phyloP scores from a whole-genome alignment of 2,113 vertebrate genomes.

The Ancistrus triradiatus region DNA sequence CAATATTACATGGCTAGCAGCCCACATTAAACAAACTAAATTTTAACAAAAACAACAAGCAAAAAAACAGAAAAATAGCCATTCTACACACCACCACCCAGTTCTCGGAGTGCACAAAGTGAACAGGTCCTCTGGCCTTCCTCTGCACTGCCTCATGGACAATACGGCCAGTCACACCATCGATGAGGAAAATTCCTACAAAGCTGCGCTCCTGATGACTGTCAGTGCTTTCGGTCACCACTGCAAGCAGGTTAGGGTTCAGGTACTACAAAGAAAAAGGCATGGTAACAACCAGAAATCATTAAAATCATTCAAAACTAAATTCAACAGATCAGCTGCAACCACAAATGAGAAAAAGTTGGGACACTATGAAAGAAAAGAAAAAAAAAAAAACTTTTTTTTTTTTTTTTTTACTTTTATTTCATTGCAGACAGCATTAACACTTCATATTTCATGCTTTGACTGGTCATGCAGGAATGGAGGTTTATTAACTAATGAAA shows the following conservation, averaged over 20 bases:
- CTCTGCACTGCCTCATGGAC: constrained; percentile 91
- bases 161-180: constrained; percentile 90
- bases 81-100: constrained; percentile 90
- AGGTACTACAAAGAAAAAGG: constrained; percentile 71
- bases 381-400: too few relatives aligned
- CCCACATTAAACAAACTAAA: not conserved
- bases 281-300: too few relatives aligned
- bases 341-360: too few relatives aligned
- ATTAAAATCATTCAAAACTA: not conserved
- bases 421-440: too few relatives aligned
- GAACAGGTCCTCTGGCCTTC: constrained; percentile 86
- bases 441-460: too few relatives aligned
- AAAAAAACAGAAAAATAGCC: not conserved
- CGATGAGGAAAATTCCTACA: constrained; percentile 84
- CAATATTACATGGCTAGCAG: not conserved
- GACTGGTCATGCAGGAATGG: too few relatives aligned
- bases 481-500: too few relatives aligned
- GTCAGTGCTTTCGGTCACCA: constrained; percentile 91
- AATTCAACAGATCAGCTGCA: too few relatives aligned
- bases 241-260: constrained; percentile 91
- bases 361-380: too few relatives aligned
- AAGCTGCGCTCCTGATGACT: constrained; percentile 87
- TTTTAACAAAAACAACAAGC: too few relatives aligned
- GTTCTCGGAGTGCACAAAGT: constrained; percentile 95
- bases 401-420: too few relatives aligned